Evolutionary conservation across 2,888 invertebrate genomes (phyloP).

Genomic region (Argynnis bischoffii): DNA sequence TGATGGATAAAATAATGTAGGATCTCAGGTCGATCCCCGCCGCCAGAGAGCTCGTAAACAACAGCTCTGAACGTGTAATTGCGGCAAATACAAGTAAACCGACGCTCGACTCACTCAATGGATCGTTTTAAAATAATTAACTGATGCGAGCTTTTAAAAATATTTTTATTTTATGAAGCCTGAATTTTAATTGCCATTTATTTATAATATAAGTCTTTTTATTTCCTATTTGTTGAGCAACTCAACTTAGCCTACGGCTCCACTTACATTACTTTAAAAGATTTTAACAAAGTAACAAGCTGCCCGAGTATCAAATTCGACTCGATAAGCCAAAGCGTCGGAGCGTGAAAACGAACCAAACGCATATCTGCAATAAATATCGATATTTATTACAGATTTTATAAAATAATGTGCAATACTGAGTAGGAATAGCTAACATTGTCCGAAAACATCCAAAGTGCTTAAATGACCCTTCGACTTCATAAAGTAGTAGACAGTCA

Average conservation of each 20-base stretch:
- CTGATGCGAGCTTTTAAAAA: conserved; percentile 1
- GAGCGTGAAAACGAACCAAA: conserved; percentile 7
- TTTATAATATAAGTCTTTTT: background rate
- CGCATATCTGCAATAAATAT: background rate
- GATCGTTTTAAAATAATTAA: conserved; percentile 15
- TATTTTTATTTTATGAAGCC: background rate
- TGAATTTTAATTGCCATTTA: background rate
- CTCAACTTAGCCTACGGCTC: no score
- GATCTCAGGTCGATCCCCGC: conserved; percentile 6
- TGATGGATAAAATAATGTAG: conserved; percentile 12
- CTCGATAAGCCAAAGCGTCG: conserved; percentile 5
- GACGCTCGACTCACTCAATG: conserved; percentile 5
- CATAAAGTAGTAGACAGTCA: conserved; percentile 14
- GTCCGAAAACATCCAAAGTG: conserved; percentile 2
- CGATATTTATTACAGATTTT: background rate
- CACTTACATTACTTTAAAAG: no score
- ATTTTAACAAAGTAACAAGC: background rate
- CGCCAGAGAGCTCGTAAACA: conserved; percentile 21
- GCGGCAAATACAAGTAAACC: conserved; percentile 24
- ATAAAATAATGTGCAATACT: background rate
- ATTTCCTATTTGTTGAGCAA: no score
- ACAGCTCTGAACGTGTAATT: conserved; percentile 26
- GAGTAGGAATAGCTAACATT: background rate
- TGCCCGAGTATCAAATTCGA: conserved; percentile 9
- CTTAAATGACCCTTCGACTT: conserved; percentile 8